Percentiles rank a stretch among this genome's conserved stretches.
phyloP scores from a whole-genome alignment of 2,888 invertebrate species.

The Lumbricus terrestris region DNA sequence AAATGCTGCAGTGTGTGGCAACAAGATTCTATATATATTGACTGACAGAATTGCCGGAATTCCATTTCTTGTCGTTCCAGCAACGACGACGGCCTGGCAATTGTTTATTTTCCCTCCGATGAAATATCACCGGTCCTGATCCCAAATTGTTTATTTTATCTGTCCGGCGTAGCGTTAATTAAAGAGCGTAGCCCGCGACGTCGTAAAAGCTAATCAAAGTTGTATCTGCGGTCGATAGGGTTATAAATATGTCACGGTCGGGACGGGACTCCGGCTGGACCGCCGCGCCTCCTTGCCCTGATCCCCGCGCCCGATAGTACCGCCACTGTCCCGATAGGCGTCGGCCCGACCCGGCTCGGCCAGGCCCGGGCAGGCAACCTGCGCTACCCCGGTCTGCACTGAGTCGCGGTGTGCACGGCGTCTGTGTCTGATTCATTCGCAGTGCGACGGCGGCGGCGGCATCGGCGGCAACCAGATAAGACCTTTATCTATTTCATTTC shows the following conservation, averaged over 20 bases:
- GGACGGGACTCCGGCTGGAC: neutral
- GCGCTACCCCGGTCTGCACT: neutral
- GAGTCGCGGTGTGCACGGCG: neutral
- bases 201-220: constrained; percentile 18
- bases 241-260: constrained; percentile 9
- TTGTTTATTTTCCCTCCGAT: neutral
- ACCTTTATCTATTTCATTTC: constrained; percentile 18
- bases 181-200: neutral
- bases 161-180: neutral
- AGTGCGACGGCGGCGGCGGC: neutral
- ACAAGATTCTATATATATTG: neutral
- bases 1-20: neutral
- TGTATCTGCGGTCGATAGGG: constrained; percentile 6
- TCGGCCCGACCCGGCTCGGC: neutral
- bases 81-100: neutral
- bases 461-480: constrained; percentile 11
- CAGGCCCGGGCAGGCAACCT: neutral
- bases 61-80: neutral
- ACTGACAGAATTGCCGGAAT: neutral
- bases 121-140: constrained; percentile 3
- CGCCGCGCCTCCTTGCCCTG: neutral
- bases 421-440: constrained; percentile 3
- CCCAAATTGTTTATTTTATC: constrained; percentile 9
- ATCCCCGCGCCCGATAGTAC: neutral
- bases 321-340: neutral